Conservation (phyloP, 2,888 invertebrate species). For the Diarsia mendica region DNA sequence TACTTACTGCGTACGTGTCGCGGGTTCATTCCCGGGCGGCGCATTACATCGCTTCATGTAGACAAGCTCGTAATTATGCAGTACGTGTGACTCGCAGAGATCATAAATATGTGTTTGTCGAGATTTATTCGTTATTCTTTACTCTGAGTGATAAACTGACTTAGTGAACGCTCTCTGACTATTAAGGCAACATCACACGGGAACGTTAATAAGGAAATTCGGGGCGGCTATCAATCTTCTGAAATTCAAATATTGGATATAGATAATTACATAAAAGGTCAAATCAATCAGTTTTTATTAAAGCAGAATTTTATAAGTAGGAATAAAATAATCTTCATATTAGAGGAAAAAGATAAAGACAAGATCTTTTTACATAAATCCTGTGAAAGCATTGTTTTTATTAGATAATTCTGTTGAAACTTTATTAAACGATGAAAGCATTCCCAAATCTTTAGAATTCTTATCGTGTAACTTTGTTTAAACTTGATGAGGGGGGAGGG, state of each 20-base stretch:
- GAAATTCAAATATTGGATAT: not conserved
- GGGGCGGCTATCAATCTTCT: not conserved
- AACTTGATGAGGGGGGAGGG: slow-evolving; percentile 25
- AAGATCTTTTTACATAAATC: slow-evolving; percentile 26
- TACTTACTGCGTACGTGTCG: not conserved
- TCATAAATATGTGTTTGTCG: slow-evolving; percentile 2
- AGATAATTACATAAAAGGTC: not conserved
- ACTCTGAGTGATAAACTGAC: not conserved
- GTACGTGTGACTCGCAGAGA: slow-evolving; percentile 7
- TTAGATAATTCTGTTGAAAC: slow-evolving; percentile 43
- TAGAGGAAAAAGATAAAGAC: slow-evolving; percentile 13
- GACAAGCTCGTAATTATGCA: slow-evolving; percentile 34
- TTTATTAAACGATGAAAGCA: slow-evolving; percentile 46
- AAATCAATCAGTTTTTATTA: slow-evolving; percentile 9
- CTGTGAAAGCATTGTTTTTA: slow-evolving; percentile 46
- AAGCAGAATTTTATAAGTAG: not conserved
- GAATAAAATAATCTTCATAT: not conserved
- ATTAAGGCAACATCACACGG: no score
- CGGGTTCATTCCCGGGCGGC: slow-evolving; percentile 9
- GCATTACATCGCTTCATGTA: slow-evolving; percentile 13
- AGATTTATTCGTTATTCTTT: not conserved
- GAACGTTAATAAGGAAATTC: not conserved
- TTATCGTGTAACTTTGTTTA: slow-evolving; percentile 43
- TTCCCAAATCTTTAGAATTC: slow-evolving; percentile 50
- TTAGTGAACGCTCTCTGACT: not conserved